phyloP scores from a whole-genome alignment of 2,888 invertebrate genomes.

The Kuschelorhynchus macadamiae region DNA sequence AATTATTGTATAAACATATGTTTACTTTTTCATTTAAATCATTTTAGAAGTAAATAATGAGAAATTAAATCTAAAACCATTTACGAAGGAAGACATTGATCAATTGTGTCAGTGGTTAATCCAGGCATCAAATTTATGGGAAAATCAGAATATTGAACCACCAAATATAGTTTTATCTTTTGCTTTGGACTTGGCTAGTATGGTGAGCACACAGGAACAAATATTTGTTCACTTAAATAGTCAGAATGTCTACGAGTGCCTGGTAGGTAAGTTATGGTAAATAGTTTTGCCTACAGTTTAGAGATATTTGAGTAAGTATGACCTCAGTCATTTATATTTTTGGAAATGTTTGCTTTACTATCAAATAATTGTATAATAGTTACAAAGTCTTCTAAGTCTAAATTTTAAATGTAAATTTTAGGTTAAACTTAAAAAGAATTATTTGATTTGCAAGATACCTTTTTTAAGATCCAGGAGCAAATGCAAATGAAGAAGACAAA shows the following conservation, averaged over 20 bases:
- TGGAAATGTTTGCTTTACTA: neutral
- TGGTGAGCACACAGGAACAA: neutral
- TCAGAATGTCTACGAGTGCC: neutral
- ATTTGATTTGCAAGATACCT: no score
- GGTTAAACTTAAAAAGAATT: no score
- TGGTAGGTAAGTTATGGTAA: neutral
- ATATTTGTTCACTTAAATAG: neutral
- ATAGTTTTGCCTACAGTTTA: no score
- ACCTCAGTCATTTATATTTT: no score
- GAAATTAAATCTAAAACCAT: no score
- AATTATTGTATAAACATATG: no score
- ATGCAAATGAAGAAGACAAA: no score
- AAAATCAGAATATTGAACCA: neutral
- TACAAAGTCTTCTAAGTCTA: neutral
- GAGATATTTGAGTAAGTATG: no score
- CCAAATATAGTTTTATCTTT: neutral
- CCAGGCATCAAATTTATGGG: neutral
- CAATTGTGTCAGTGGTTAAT: neutral
- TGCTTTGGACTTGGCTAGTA: neutral
- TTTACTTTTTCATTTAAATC: no score
- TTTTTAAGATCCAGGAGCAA: no score
- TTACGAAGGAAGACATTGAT: neutral
- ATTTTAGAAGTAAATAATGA: no score
- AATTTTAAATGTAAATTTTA: neutral
- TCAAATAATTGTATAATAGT: neutral